phyloP scores from a whole-genome alignment of 1,140 invertebrate species.

The Caenorhabditis tropicalis region DNA sequence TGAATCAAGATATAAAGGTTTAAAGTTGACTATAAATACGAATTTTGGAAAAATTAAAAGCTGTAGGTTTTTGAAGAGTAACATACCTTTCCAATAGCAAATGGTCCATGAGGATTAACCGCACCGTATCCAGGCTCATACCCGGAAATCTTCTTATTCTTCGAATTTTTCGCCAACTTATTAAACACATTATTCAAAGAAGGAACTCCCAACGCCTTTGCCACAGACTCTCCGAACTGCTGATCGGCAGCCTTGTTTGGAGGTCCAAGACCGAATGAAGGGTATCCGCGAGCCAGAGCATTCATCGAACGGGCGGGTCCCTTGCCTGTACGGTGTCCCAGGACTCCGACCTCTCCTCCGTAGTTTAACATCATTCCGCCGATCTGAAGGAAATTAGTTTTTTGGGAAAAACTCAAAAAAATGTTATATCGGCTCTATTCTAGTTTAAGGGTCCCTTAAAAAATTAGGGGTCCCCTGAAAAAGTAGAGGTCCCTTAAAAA shows the following conservation, averaged over 20 bases:
- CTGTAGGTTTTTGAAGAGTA: background rate
- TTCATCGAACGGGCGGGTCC: constrained; percentile 58
- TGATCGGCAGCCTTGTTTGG: constrained; percentile 48
- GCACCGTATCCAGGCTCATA: constrained; percentile 63
- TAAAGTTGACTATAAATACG: background rate
- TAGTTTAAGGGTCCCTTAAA: too few relatives aligned
- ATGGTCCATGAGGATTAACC: constrained; percentile 59
- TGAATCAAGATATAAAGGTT: background rate
- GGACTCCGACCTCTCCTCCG: constrained; percentile 57
- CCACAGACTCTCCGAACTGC: constrained; percentile 52
- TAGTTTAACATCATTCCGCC: constrained; percentile 63
- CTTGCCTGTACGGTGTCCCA: constrained; percentile 58
- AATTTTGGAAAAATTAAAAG: too few relatives aligned
- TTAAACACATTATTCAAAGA: constrained; percentile 39
- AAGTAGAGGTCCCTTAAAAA: too few relatives aligned
- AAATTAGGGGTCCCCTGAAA: too few relatives aligned
- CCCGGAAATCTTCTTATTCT: constrained; percentile 46
- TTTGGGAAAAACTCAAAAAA: background rate
- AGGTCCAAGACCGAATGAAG: constrained; percentile 57
- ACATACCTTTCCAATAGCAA: constrained; percentile 59
- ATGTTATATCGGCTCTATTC: too few relatives aligned
- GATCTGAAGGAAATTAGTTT: constrained; percentile 53
- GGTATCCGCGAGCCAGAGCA: constrained; percentile 58
- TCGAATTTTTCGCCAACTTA: constrained; percentile 7
- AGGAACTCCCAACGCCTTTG: constrained; percentile 59